These are phyloP conservation scores for Tursiops truncatus DNA, from an alignment of 2,113 vertebrate species.

Conservation along the genomic window DNA sequence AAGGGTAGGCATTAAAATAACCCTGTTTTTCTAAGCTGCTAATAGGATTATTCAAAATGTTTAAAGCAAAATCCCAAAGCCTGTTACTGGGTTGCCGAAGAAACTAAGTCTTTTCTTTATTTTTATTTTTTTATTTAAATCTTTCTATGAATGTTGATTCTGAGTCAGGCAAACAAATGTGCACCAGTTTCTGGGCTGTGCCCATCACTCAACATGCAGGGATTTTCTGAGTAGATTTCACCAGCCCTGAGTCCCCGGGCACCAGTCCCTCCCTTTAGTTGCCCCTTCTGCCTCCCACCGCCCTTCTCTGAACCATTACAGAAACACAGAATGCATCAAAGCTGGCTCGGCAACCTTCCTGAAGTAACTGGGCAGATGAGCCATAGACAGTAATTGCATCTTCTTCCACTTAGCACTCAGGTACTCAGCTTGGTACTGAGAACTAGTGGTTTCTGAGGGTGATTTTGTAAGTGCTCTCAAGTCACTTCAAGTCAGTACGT, in stretches of 20 bases:
- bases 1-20: constrained; percentile 67
- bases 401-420: neutral
- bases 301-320: neutral
- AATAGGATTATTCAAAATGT: constrained; percentile 83
- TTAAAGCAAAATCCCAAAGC: constrained; percentile 77
- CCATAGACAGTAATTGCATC: rapidly evolving
- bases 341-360: neutral
- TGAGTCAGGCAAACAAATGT: constrained; percentile 8
- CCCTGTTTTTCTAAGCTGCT: constrained; percentile 74
- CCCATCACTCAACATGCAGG: neutral
- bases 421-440: neutral
- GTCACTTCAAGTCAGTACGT: neutral
- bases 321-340: neutral
- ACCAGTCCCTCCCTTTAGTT: rapidly evolving
- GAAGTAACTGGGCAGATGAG: rapidly evolving
- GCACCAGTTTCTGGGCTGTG: neutral
- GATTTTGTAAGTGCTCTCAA: neutral
- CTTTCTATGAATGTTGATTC: constrained; percentile 61
- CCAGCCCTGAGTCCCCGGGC: neutral
- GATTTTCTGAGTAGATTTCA: neutral
- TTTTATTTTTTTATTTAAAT: neutral
- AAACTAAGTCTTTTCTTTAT: constrained; percentile 39
- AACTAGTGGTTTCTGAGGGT: neutral
- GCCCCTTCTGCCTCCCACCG: rapidly evolving
- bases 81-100: constrained; percentile 73